Base-by-base conservation (phyloP, 1,140 invertebrate genomes). In the Drosophila kepulauana region DNA sequence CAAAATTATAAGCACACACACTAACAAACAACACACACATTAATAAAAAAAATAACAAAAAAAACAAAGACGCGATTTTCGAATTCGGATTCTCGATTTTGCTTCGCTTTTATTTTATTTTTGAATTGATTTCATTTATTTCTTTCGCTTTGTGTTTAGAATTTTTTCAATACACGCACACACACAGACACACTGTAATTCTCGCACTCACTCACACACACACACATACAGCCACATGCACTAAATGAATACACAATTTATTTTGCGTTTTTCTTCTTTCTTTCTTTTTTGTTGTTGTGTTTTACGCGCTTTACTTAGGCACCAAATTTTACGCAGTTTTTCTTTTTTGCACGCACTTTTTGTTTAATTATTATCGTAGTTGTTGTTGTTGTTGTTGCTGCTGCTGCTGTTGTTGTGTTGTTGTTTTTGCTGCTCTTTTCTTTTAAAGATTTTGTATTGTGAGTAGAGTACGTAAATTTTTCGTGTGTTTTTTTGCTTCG, bases 401-500 rank as follows among this genome's bases (percentile, higher is more conserved):
- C 20, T 43, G 63, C 54, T 20, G 46, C 35, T 64, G n/a, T 30
- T 45, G 56, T 41, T 58, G 5, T 64, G 61, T 52, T 67, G 2
- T 64, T 38, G 35, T 11, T 38, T 8, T 28, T 16, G 46, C 16
- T n/a, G 28, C 52, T 46, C n/a, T 46, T 48, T 11, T 56, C 8
- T 59, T 41, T 41, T 25, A 25, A 25, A 25, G 54, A 54, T 35
- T 69, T 69, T 64, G 54, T 64, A 64, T 52, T 70, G 4, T 67
- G 61, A 68, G 33, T 57, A 67, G 61, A 68, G 33, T 57, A 67
- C 41, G 46, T 63, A 51, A 72, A 48, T 69, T 68, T 69, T 46
- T 46, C 13, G 43, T 46, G 46, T 46, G 46, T 72, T 59, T 71
- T 71, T 73, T 58, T 80, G 58, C 67, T 82, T 75, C 69, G 51